Evolutionary conservation across 1,140 invertebrate species (phyloP), one percentile per base, ranked within the genome.

Genomic region (Schmidtea mediterranea): DNA sequence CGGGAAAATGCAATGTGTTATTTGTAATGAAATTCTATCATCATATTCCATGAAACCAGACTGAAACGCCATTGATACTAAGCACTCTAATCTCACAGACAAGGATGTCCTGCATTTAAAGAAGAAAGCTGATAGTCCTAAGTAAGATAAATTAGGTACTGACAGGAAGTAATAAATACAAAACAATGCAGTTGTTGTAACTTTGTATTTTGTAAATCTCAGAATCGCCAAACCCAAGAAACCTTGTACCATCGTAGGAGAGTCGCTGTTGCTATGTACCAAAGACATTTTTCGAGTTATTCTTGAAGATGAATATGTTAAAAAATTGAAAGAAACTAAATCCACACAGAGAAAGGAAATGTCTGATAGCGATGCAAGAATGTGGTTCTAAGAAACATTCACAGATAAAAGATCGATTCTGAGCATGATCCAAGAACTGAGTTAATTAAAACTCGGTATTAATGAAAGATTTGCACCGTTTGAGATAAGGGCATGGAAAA

Each of bases 221-320:
- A 49, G 16, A 53, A 51, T 57, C 12, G 55, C 60, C 45, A 58
- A 61, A 56, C 51, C 50, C 51, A 56, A 54, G 53, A 60, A 62
- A 57, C 53, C 54, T 49, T 56, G 60, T 52, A 61, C 55, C 41
- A 61, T 62, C 52, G 59, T 57, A 52, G 56, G 62, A 50, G 37
- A 62, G 46, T 52, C 59, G 51, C 58, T 63, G 53, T 39, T 63
- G 54, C 56, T 58, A 49, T 56, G 56, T 50, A 51, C 57, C 52
- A 49, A 57, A 49, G 52, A 56, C 49, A 55, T 60, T 53, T 55
- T 59, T 22, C 50, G 53, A 41, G 55, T 56, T 56, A 58, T 60
- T 54, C 32, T 62, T 49, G 53, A 57, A 55, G 51, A 3, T 19
- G 36, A 51, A 46, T 51, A n/a, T 51, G 49, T 52, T 38, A 46